Conservation (phyloP, 1,140 invertebrate species). For the Drosophila sp. region DNA sequence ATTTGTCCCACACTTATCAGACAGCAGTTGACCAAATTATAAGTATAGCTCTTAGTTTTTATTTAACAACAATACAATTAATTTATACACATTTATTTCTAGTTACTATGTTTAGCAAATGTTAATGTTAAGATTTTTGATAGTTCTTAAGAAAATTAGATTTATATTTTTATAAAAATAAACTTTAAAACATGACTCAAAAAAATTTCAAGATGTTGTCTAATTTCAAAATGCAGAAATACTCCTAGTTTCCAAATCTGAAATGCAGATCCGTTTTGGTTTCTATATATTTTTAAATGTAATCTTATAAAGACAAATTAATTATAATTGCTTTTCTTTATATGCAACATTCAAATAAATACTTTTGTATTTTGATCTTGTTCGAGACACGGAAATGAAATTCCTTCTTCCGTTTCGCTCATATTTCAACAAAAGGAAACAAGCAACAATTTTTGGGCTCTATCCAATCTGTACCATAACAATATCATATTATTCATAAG, state of each 20-base stretch:
- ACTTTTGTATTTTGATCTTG: neutral
- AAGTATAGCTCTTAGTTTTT: slow-evolving; percentile 55
- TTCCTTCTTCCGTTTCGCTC: slow-evolving; percentile 11
- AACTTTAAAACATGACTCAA: slow-evolving; percentile 43
- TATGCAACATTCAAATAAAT: too few species aligned
- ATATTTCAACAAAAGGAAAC: slow-evolving; percentile 9
- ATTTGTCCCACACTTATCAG: slow-evolving; percentile 58
- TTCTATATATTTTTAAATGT: too few species aligned
- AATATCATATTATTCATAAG: slow-evolving; percentile 34
- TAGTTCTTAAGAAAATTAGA: slow-evolving; percentile 32
- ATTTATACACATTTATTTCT: slow-evolving; percentile 39
- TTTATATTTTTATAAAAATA: slow-evolving; percentile 65
- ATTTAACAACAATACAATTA: slow-evolving; percentile 35
- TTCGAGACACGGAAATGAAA: slow-evolving; percentile 4
- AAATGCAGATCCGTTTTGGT: too few species aligned
- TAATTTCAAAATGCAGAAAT: neutral
- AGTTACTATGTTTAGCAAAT: slow-evolving; percentile 42
- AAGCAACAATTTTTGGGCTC: neutral
- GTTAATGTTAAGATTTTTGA: slow-evolving; percentile 59
- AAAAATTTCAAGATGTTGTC: slow-evolving; percentile 26
- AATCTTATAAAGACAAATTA: too few species aligned
- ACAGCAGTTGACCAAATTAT: slow-evolving; percentile 76
- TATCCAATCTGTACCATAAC: neutral
- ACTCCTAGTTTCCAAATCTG: too few species aligned
- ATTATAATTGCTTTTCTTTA: too few species aligned